These are phyloP conservation scores for Mythimna loreyi DNA, from an alignment of 2,888 invertebrate genomes.

Conservation along the genomic window DNA sequence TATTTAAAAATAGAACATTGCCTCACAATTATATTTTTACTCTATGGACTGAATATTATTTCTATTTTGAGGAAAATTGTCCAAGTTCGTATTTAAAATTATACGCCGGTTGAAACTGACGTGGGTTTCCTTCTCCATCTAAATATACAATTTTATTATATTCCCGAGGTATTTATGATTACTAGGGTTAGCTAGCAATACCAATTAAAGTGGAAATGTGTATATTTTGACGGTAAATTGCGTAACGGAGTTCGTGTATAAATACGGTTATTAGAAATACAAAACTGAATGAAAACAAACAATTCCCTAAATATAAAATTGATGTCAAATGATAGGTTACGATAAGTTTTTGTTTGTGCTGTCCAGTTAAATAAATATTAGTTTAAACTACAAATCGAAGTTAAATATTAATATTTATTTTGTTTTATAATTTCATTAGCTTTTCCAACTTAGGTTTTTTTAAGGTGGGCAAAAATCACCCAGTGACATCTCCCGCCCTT, in stretches of 20 bases:
- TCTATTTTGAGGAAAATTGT: not conserved
- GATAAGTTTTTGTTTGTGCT: too few species aligned
- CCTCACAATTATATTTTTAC: not conserved
- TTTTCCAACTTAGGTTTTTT: too few species aligned
- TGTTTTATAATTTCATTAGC: too few species aligned
- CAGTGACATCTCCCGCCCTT: too few species aligned
- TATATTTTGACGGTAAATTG: not conserved
- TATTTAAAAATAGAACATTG: not conserved
- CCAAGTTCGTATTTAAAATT: slow-evolving; percentile 1
- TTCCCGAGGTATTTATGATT: not conserved
- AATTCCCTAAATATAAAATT: too few species aligned
- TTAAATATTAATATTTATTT: too few species aligned
- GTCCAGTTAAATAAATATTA: too few species aligned
- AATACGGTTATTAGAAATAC: not conserved
- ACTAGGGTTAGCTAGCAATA: not conserved
- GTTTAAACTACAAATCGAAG: too few species aligned
- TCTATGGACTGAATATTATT: not conserved
- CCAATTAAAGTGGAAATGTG: not conserved
- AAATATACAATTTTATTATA: slow-evolving; percentile 1
- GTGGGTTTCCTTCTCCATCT: not conserved
- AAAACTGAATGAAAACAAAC: not conserved
- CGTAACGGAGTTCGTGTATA: not conserved
- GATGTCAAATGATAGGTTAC: too few species aligned
- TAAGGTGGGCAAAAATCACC: too few species aligned
- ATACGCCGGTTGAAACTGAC: not conserved